Conservation (phyloP, 2,113 vertebrate genomes). For the Nyctereutes procyonoides region DNA sequence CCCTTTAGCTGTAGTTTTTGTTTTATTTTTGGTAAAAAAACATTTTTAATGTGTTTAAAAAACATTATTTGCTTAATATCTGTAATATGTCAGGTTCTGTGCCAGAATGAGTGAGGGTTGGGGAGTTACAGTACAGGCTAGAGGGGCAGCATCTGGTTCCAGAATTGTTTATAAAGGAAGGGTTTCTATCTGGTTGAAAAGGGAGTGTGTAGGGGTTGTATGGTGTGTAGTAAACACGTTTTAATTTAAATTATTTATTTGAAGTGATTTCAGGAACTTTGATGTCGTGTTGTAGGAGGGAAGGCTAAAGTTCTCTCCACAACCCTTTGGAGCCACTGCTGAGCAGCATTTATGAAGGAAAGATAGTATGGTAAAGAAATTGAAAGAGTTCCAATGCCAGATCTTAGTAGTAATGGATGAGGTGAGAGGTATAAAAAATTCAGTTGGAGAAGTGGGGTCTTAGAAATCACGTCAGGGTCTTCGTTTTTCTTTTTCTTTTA, state of each 20-base stretch:
- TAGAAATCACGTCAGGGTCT: conserved; percentile 12
- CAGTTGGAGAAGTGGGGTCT: neutral
- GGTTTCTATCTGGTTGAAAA: neutral
- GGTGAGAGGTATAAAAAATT: neutral
- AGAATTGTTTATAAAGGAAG: neutral
- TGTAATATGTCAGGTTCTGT: neutral
- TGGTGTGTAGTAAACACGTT: neutral
- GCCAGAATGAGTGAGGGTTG: neutral
- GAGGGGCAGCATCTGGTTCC: neutral
- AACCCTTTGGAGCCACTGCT: neutral
- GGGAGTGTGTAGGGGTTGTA: neutral
- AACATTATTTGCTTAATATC: neutral
- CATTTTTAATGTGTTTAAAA: neutral
- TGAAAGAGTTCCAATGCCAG: neutral
- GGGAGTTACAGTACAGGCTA: neutral
- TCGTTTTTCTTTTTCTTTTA: neutral
- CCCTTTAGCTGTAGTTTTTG: neutral
- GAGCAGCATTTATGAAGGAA: neutral
- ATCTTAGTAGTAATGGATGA: neutral
- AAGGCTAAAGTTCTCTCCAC: neutral
- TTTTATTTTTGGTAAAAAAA: neutral
- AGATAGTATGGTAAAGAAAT: neutral
- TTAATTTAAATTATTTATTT: neutral
- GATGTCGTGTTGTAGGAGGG: neutral
- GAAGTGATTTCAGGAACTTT: neutral